Evolutionary conservation across 2,113 vertebrate species (phyloP).

Genomic region (Pseudorasbora parva): DNA sequence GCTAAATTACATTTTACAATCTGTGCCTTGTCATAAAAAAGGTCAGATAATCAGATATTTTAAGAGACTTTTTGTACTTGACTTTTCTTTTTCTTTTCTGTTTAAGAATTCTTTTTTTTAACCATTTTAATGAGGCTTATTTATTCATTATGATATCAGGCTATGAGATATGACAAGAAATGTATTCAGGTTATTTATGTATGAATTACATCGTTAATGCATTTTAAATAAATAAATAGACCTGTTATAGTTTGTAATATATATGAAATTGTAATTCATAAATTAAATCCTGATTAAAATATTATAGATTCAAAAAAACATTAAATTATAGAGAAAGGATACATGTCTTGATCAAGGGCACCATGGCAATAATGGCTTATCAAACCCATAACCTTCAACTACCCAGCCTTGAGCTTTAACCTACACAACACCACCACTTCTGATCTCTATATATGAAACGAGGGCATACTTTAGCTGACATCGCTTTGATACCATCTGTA

Average conservation of each 20-base stretch:
- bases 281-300: too few relatives aligned
- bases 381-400: background rate
- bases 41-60: too few relatives aligned
- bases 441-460: background rate
- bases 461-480: background rate
- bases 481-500: background rate
- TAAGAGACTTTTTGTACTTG: too few relatives aligned
- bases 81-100: too few relatives aligned
- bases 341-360: background rate
- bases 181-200: background rate
- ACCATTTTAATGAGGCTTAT: background rate
- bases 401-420: background rate
- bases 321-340: background rate
- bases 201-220: too few relatives aligned
- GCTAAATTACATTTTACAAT: too few relatives aligned
- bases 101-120: background rate
- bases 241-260: too few relatives aligned
- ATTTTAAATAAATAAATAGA: too few relatives aligned
- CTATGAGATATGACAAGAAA: background rate
- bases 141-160: background rate
- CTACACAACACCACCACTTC: background rate
- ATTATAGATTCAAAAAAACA: background rate
- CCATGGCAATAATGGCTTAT: too few relatives aligned
- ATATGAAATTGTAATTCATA: too few relatives aligned
- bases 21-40: too few relatives aligned